Evolutionary conservation across 2,797 vertebrate genomes (phyloP).

Genomic region (Phrynocephalus vlangalii): DNA sequence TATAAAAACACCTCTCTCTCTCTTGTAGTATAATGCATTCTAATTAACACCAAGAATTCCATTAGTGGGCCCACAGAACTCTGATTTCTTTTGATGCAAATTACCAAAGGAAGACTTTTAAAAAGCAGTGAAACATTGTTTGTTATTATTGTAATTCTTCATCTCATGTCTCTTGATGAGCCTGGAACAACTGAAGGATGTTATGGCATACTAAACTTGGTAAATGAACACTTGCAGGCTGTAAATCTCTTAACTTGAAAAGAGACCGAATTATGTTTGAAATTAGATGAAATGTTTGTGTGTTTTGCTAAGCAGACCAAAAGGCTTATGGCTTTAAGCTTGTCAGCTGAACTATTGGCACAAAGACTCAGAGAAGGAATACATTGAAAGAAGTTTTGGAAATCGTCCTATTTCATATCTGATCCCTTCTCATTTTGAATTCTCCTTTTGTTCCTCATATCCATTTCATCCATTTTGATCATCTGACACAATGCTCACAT

Average conservation of each 20-base stretch:
- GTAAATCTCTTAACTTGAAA: slow-evolving; percentile 44
- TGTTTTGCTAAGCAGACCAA: slow-evolving; percentile 33
- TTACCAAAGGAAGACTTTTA: slow-evolving; percentile 1
- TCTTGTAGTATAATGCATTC: not conserved
- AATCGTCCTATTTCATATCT: slow-evolving; percentile 7
- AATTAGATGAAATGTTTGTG: slow-evolving; percentile 30
- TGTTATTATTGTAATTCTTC: slow-evolving; percentile 30
- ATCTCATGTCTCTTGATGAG: slow-evolving; percentile 36
- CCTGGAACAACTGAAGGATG: slow-evolving; percentile 23
- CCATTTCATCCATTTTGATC: not conserved
- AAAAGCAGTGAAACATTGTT: slow-evolving; percentile 25
- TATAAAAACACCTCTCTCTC: not conserved
- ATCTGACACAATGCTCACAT: not conserved
- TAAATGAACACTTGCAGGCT: slow-evolving; percentile 40
- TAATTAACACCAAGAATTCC: slow-evolving; percentile 31
- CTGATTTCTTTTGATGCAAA: slow-evolving; percentile 15
- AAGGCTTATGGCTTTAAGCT: slow-evolving; percentile 21
- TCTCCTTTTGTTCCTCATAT: not conserved
- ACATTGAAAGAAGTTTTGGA: slow-evolving; percentile 23
- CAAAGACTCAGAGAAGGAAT: slow-evolving; percentile 16
- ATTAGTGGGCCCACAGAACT: not conserved
- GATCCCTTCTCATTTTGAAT: not conserved
- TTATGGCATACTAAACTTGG: slow-evolving; percentile 31
- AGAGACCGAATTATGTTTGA: slow-evolving; percentile 45
- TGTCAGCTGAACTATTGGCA: slow-evolving; percentile 9